Conservation (phyloP, 2,797 vertebrate species). For the Erethizon dorsatum region DNA sequence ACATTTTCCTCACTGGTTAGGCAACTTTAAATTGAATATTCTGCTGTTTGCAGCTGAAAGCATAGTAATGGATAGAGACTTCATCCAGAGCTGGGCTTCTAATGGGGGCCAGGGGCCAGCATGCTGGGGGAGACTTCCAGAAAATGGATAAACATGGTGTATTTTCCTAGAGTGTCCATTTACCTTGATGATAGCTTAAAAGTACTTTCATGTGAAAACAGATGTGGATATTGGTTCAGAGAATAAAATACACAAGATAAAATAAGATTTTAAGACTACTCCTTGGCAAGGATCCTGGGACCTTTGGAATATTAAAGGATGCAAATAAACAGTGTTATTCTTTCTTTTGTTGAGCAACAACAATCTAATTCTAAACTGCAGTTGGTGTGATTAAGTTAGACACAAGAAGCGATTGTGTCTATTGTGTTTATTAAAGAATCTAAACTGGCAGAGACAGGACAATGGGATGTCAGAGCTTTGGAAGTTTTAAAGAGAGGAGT, state of each 20-base stretch:
- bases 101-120: neutral
- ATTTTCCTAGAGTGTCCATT: slow-evolving; percentile 35
- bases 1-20: slow-evolving; percentile 24
- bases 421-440: slow-evolving; percentile 53
- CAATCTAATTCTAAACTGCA: slow-evolving; percentile 50
- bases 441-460: slow-evolving; percentile 38
- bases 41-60: slow-evolving; percentile 59
- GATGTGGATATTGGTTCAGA: neutral
- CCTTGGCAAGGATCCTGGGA: slow-evolving; percentile 21
- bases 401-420: slow-evolving; percentile 42
- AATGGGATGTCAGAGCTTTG: slow-evolving; percentile 50
- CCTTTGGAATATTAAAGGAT: neutral
- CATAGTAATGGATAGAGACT: slow-evolving; percentile 29
- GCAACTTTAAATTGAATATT: slow-evolving; percentile 21
- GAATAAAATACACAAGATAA: slow-evolving; percentile 41
- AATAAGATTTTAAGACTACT: slow-evolving; percentile 28
- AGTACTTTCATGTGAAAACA: slow-evolving; percentile 58
- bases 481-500: slow-evolving; percentile 31
- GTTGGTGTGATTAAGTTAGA: slow-evolving; percentile 47
- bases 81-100: slow-evolving; percentile 42
- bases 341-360: neutral
- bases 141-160: neutral
- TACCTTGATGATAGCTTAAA: slow-evolving; percentile 23
- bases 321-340: neutral
- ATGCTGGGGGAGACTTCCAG: neutral